Conservation (phyloP, 2,888 invertebrate genomes). For the Eilema depressum region DNA sequence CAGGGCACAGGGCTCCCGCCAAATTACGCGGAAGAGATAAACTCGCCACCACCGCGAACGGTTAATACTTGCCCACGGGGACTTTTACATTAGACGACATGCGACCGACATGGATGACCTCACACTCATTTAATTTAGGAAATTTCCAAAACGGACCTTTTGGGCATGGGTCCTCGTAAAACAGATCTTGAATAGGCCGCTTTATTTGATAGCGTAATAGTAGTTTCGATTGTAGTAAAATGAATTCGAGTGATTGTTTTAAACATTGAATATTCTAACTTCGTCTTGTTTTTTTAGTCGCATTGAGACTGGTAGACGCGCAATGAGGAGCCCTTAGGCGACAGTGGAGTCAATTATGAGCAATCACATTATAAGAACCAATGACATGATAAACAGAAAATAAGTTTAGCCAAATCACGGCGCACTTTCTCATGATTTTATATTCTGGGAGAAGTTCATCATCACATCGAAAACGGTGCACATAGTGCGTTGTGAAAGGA, state of each 20-base stretch:
- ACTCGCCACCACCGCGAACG: slow-evolving; percentile 31
- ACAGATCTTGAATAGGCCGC: neutral
- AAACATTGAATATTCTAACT: neutral
- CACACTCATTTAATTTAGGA: neutral
- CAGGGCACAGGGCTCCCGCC: slow-evolving; percentile 26
- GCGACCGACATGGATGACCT: neutral
- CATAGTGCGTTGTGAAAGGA: too few relatives aligned
- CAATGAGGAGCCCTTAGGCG: too few relatives aligned
- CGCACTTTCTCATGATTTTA: too few relatives aligned
- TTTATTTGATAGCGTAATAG: neutral
- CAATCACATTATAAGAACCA: too few relatives aligned
- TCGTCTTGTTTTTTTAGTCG: too few relatives aligned
- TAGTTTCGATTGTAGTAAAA: neutral
- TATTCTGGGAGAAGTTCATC: too few relatives aligned
- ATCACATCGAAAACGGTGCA: too few relatives aligned
- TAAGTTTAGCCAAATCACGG: too few relatives aligned
- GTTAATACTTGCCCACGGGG: slow-evolving; percentile 20
- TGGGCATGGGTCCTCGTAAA: neutral
- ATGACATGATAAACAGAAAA: too few relatives aligned
- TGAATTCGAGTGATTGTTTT: neutral
- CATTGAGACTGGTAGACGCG: too few relatives aligned
- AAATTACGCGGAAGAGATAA: slow-evolving; percentile 69
- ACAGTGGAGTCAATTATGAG: too few relatives aligned
- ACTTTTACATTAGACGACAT: slow-evolving; percentile 12
- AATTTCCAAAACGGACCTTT: neutral